Evolutionary conservation across 2,888 invertebrate genomes (phyloP), one percentile per base, ranked within the genome.

Genomic region (Eupithecia inturbata): DNA sequence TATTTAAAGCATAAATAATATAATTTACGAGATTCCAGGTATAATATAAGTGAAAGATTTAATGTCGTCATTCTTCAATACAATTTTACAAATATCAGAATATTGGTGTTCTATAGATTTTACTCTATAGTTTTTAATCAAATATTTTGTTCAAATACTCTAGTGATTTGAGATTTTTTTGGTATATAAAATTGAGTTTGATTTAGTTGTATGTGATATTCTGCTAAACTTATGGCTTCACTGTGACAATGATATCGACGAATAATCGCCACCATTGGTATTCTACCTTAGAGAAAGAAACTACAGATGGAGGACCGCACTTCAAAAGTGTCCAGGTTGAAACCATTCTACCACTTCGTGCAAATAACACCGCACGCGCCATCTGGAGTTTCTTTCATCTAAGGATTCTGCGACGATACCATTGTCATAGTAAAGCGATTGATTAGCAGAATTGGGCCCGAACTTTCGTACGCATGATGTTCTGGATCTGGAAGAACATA

Each of bases 21-120:
- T 68, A 64, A 72, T 39, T 68, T 31, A 36, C 28, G 68, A 68
- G 72, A 68, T 72, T 68, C 62, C 62, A 62, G 31, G 31, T 67
- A 67, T 22, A 49, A n/a, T 19, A 5, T 57, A 70, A 70, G 36
- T n/a, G 22, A 60, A 67, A n/a, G 2, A 22, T 31, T 70, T 53
- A 5, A 22, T 68, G 68, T 68, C 7, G 9, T 49, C 22, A 10
- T 22, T 53, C n/a, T 68, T 68, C 57, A 5, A 57, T 5, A 26
- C 57, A 57, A 57, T 22, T 53, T 22, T 53, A 53, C 53, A 53
- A 53, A 4, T 14, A 22, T 57, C 12, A 12, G 4, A 14, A 57
- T 57, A 26, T 57, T 57, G 26, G 26, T 57, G 57, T 57, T 57
- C 57, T 22, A 12, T 49, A 49, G 45, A n/a, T 49, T 53, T 2